Evolutionary conservation across 2,113 vertebrate species (phyloP).

Genomic region (Equus przewalskii): DNA sequence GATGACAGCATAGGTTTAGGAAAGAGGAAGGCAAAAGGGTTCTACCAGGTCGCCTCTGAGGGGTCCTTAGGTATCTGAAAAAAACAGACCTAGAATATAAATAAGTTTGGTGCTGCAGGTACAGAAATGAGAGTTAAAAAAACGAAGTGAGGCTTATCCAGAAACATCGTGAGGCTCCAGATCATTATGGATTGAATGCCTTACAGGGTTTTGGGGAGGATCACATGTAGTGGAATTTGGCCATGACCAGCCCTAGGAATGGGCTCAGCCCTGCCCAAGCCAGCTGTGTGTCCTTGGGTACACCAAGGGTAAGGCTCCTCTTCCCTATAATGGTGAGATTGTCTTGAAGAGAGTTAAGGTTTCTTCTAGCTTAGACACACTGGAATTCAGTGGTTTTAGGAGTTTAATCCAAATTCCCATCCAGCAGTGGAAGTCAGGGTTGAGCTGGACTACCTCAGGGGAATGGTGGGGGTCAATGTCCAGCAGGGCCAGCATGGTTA

Average conservation of each 20-base stretch:
- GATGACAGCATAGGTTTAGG: not conserved
- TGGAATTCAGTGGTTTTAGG: constrained; percentile 13
- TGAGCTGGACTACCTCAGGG: not conserved
- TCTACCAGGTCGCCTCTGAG: not conserved
- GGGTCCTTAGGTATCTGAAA: not conserved
- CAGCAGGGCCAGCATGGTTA: not conserved
- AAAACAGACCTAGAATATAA: not conserved
- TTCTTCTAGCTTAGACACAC: not conserved
- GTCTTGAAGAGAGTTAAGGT: not conserved
- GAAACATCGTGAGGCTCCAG: not conserved
- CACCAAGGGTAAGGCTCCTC: not conserved
- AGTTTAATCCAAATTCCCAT: not conserved
- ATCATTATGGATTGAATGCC: not conserved
- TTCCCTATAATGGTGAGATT: not conserved
- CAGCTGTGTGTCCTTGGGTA: constrained; percentile 25
- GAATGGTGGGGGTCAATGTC: not conserved
- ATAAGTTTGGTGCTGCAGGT: not conserved
- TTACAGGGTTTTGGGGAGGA: not conserved
- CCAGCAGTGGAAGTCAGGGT: not conserved
- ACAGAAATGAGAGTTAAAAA: not conserved
- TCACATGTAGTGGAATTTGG: not conserved
- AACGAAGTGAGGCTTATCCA: not conserved
- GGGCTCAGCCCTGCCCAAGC: not conserved
- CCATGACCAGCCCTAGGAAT: not conserved
- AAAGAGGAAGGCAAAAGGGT: not conserved